Percentiles rank a stretch among this genome's conserved stretches.
Evolutionary conservation across 2,797 vertebrate species (phyloP).

Genomic region (Eulemur albifrons): DNA sequence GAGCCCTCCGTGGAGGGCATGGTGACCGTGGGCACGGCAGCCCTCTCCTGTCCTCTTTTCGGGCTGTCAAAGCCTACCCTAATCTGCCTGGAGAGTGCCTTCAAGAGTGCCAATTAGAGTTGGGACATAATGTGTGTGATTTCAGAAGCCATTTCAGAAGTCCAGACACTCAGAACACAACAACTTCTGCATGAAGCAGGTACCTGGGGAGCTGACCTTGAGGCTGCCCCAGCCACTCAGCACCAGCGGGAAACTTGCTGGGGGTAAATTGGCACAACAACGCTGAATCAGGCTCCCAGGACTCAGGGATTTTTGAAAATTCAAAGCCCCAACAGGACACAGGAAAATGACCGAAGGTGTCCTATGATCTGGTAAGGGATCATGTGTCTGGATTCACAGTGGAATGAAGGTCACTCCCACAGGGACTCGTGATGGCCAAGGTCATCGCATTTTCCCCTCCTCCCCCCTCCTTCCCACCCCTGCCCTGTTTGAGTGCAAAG

Average conservation of each 20-base stretch:
- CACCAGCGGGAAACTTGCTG: not conserved
- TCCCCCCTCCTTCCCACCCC: fast-evolving
- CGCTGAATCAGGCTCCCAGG: not conserved
- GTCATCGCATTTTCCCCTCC: not conserved
- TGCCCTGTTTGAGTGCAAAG: not conserved
- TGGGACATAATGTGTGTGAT: not conserved
- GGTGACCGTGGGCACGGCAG: not conserved
- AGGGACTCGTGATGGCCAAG: not conserved
- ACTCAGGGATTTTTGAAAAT: not conserved
- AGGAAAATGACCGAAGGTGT: not conserved
- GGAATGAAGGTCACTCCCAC: not conserved
- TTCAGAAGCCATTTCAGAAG: conserved; percentile 47
- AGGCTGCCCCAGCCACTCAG: not conserved
- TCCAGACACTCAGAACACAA: not conserved
- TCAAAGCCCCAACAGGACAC: not conserved
- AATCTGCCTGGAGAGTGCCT: not conserved
- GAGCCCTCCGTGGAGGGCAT: not conserved
- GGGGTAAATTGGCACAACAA: not conserved
- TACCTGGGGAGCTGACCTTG: not conserved
- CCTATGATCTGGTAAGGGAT: not conserved
- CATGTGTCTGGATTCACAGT: not conserved
- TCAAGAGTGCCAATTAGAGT: conserved; percentile 42
- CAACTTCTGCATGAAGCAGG: not conserved
- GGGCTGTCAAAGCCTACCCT: not conserved
- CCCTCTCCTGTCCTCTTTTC: not conserved